Conservation (phyloP, 2,113 vertebrate species). For the Paracanthobrama guichenoti region DNA sequence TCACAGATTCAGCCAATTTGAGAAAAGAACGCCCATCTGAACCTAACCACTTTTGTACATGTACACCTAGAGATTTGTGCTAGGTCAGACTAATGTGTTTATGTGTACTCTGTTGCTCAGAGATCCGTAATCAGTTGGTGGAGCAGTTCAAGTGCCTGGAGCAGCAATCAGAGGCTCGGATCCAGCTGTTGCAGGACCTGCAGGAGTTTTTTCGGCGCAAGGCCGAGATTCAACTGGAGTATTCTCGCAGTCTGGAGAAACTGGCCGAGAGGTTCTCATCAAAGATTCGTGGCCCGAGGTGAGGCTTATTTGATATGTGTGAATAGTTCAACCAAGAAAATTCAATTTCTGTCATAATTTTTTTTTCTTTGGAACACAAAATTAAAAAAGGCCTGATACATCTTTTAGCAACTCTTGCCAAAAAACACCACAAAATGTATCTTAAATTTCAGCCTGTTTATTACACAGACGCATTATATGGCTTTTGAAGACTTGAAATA, state of each 20-base stretch:
- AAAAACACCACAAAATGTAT: background rate
- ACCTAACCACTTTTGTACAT: background rate
- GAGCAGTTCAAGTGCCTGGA: constrained; percentile 99
- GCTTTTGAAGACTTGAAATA: background rate
- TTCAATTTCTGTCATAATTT: background rate
- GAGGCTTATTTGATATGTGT: constrained; percentile 69
- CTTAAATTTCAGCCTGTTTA: background rate
- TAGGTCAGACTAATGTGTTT: constrained; percentile 45
- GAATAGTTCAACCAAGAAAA: background rate
- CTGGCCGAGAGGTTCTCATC: constrained; percentile 95
- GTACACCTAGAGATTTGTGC: background rate
- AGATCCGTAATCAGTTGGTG: constrained; percentile 95
- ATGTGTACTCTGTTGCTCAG: constrained; percentile 68
- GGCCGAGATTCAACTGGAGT: constrained; percentile 95
- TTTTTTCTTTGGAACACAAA: background rate
- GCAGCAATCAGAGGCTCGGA: constrained; percentile 94
- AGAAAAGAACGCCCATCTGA: background rate
- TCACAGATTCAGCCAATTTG: background rate
- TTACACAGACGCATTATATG: background rate
- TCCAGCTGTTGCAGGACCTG: constrained; percentile 97
- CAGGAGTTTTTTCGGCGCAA: constrained; percentile 99
- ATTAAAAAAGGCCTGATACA: background rate
- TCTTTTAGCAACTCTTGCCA: background rate
- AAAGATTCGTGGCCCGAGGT: constrained; percentile 94
- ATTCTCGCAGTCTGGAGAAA: constrained; percentile 95